Percentiles rank a stretch among this genome's conserved stretches.
Evolutionary conservation across 2,888 invertebrate species (phyloP).

Genomic region (Tetragnatha montana): DNA sequence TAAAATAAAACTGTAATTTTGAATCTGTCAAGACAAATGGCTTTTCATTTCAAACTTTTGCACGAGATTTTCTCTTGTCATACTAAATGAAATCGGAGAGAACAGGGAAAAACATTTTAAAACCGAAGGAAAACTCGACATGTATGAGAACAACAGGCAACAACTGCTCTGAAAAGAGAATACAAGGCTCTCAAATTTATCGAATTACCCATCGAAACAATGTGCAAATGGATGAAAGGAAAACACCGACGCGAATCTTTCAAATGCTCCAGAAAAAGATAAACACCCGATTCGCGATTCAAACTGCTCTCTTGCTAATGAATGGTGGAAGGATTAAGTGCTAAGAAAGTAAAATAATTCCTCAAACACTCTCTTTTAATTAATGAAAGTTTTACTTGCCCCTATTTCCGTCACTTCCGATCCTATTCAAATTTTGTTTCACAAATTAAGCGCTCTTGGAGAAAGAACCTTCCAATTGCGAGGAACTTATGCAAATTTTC

Average conservation of each 20-base stretch:
- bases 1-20: too few species aligned
- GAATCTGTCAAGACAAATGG: too few species aligned
- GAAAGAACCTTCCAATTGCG: constrained; percentile 6
- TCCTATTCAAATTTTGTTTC: not conserved
- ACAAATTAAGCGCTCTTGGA: not conserved
- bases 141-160: not conserved
- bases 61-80: not conserved
- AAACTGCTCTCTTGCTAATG: not conserved
- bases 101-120: not conserved
- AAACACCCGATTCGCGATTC: not conserved
- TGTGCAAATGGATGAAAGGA: not conserved
- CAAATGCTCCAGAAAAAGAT: not conserved
- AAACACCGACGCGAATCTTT: not conserved
- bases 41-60: too few species aligned
- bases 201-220: not conserved
- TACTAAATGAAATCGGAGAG: not conserved
- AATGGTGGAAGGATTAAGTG: not conserved
- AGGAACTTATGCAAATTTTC: constrained; percentile 31
- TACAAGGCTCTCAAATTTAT: not conserved
- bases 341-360: not conserved
- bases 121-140: not conserved
- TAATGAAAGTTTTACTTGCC: not conserved
- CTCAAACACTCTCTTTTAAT: not conserved
- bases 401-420: not conserved
- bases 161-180: not conserved